Conservation (phyloP, 1,140 invertebrate species). For the Linepithema humile region DNA sequence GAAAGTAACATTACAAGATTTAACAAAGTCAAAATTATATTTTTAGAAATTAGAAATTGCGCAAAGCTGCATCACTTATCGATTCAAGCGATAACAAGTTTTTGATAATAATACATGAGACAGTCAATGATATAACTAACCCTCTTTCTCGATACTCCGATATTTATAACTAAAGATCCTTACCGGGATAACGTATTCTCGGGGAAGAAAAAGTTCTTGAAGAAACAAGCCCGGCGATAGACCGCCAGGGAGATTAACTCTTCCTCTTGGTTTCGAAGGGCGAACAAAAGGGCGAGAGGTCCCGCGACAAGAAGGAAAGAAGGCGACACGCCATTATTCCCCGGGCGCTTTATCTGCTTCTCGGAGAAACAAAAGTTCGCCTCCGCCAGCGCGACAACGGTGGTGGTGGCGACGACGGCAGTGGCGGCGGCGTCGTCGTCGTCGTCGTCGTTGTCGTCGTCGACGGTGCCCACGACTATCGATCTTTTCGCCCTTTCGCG, state of each 20-base stretch:
- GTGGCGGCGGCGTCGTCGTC: not conserved
- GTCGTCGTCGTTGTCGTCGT: too few species aligned
- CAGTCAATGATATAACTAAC: not conserved
- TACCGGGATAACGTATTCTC: slow-evolving; percentile 5
- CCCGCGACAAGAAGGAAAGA: slow-evolving; percentile 28
- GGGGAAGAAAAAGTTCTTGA: slow-evolving; percentile 19
- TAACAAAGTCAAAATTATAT: not conserved
- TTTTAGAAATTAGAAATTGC: not conserved
- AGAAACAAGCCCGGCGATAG: slow-evolving; percentile 34
- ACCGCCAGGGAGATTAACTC: slow-evolving; percentile 63
- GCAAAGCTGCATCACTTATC: not conserved
- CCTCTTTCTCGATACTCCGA: not conserved
- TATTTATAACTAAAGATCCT: slow-evolving; percentile 26
- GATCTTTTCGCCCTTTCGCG: slow-evolving; percentile 76
- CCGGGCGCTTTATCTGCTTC: slow-evolving; percentile 62
- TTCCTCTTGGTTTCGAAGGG: not conserved
- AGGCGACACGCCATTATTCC: slow-evolving; percentile 67
- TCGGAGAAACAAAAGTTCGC: slow-evolving; percentile 72
- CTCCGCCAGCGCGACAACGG: not conserved
- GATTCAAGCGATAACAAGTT: not conserved
- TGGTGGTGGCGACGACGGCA: not conserved
- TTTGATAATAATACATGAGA: not conserved
- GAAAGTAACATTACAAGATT: not conserved
- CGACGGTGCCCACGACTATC: slow-evolving; percentile 71
- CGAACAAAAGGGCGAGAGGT: not conserved